Conservation (phyloP, 2,888 invertebrate genomes). For the Spisula solida region DNA sequence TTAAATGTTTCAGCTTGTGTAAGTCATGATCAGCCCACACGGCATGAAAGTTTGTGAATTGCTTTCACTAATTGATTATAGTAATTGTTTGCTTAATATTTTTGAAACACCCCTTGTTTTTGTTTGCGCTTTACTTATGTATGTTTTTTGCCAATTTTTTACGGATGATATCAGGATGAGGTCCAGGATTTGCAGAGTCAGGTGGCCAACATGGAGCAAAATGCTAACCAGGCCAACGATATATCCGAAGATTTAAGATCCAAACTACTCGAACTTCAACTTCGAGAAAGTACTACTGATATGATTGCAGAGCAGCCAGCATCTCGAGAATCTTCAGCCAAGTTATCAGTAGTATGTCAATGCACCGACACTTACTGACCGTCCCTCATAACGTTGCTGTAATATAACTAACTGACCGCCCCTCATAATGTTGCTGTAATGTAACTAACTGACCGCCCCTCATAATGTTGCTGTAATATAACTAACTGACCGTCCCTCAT, state of each 20-base stretch:
- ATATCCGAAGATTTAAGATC: slow-evolving; percentile 70
- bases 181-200: slow-evolving; percentile 64
- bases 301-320: neutral
- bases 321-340: slow-evolving; percentile 34
- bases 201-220: slow-evolving; percentile 66
- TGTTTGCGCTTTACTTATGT: neutral
- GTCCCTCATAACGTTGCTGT: neutral
- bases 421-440: neutral
- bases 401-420: neutral
- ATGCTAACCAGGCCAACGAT: slow-evolving; percentile 67
- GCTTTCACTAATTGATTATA: neutral
- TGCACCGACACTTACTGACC: neutral
- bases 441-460: neutral
- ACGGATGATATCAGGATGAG: slow-evolving; percentile 63
- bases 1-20: slow-evolving; percentile 3
- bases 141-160: slow-evolving; percentile 12
- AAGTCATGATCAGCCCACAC: neutral
- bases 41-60: neutral
- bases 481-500: neutral
- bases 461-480: neutral
- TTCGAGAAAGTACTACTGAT: slow-evolving; percentile 42
- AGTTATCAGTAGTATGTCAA: slow-evolving; percentile 30
- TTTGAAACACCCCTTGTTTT: neutral
- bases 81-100: neutral
- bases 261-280: slow-evolving; percentile 70